Base-by-base conservation (phyloP, 2,888 invertebrate species). In the Dryadula phaetusa region DNA sequence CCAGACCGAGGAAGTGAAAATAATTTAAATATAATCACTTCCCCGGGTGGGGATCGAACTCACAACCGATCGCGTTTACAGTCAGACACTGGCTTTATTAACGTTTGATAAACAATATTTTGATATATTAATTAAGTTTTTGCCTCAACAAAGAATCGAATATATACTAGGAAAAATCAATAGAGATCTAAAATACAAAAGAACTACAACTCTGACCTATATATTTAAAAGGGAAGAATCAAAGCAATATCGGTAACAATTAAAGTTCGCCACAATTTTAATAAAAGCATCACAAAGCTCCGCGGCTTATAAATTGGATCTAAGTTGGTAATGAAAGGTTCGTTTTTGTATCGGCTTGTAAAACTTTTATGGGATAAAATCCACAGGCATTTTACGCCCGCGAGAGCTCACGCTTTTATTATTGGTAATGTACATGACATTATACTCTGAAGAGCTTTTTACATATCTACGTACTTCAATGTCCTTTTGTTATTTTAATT, bases 281-380 rank as follows among this genome's bases (percentile, higher is more conserved):
- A 67, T 61, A 66, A 63, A 62, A 64, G 12, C 64, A 56, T 52
- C 58, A 56, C 42, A 65, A 62, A 67, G 28, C 42, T 54, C 56
- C 37, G 54, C 52, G 63, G 62, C 62, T 69, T 66, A 62, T 67
- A 67, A 71, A 72, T 72, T 67, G 69, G 58, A 65, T 65, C 64
- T 61, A 32, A 64, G 62, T 58, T 49, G 28, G 61, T 65, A 65
- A 62, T 58, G 64, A 58, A 58, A 62, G 32, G 58, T 62, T 64
- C 49, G 49, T 58, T 52, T 65, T 65, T 70, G 64, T 60, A 52
- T 63, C 64, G 49, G 42, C 62, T 65, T 46, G 67, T 66, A 63
- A 67, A 67, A 70, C 47, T 68, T 70, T 65, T 67, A 70, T 53
- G 54, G 66, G 60, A 49, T 66, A 54, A 64, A 67, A 54, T 60